These are phyloP conservation scores for Acrobasis repandana DNA, from an alignment of 2,888 invertebrate species.

Conservation along the genomic window DNA sequence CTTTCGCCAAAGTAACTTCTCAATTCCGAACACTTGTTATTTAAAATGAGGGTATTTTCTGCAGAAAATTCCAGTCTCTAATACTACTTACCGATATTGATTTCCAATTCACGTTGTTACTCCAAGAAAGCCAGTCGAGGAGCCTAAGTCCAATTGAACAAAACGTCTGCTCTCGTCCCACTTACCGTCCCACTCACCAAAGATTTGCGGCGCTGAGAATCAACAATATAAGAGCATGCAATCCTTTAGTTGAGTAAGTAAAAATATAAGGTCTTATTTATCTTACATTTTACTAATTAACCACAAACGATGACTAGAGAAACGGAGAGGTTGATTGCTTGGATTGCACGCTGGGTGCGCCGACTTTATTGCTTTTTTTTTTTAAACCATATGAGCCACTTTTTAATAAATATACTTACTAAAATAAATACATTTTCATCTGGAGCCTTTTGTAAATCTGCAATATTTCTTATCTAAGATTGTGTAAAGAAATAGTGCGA, in stretches of 20 bases:
- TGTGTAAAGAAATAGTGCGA: no score
- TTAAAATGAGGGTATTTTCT: background rate
- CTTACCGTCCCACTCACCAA: conserved; percentile 7
- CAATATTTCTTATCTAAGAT: no score
- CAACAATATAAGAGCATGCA: conserved; percentile 15
- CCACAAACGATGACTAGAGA: no score
- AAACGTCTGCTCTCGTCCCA: conserved; percentile 19
- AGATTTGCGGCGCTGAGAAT: conserved; percentile 10
- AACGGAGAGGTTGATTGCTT: no score
- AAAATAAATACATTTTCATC: no score
- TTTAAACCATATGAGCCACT: no score
- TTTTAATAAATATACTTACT: no score
- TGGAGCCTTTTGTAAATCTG: no score
- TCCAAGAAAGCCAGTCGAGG: background rate
- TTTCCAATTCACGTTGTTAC: conserved; percentile 6
- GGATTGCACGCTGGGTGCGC: no score
- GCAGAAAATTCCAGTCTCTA: conserved; percentile 1
- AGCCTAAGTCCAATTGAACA: conserved; percentile 15
- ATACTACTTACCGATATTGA: conserved; percentile 8
- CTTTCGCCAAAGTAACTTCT: background rate
- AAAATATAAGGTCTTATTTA: background rate
- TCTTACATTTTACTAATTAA: no score
- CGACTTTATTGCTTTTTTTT: no score
- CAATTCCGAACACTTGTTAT: background rate
- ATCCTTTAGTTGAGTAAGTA: background rate